A percentile compares a stretch with the other conserved stretches of the same genome.
Conservation (phyloP, 2,797 vertebrate species). For the Austrolebias charrua region DNA sequence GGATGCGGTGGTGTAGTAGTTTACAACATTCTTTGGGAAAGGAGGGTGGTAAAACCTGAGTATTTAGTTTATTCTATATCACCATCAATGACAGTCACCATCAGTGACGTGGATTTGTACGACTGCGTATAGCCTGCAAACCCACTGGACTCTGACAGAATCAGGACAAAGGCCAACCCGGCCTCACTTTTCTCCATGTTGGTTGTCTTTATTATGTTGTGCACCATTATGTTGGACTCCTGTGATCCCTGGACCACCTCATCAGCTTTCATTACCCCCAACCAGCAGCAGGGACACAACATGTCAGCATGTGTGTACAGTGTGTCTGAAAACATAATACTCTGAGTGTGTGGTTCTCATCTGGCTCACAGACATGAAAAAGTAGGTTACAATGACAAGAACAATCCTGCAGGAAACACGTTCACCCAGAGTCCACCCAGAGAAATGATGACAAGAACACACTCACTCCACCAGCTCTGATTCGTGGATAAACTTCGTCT, state of each 20-base stretch:
- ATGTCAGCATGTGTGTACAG: slow-evolving; percentile 17
- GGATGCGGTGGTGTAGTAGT: too few relatives aligned
- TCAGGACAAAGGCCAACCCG: slow-evolving; percentile 3
- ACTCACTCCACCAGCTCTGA: background rate
- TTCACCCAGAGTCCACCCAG: background rate
- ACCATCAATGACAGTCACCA: background rate
- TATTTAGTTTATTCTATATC: too few relatives aligned
- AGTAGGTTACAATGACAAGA: slow-evolving; percentile 49
- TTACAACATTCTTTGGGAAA: too few relatives aligned
- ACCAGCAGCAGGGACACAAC: slow-evolving; percentile 34
- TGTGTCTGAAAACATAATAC: slow-evolving; percentile 9
- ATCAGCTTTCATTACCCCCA: slow-evolving; percentile 60
- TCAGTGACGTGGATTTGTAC: slow-evolving; percentile 5
- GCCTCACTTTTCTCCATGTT: background rate
- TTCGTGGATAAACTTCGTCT: slow-evolving; percentile 4
- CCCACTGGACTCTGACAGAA: slow-evolving; percentile 1
- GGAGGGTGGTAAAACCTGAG: too few relatives aligned
- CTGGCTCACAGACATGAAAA: slow-evolving; percentile 63
- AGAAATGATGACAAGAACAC: slow-evolving; percentile 4
- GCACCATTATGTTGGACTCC: slow-evolving; percentile 39
- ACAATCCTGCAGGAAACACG: slow-evolving; percentile 20
- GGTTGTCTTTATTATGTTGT: slow-evolving; percentile 46
- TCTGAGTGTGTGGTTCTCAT: slow-evolving; percentile 45
- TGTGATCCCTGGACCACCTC: slow-evolving; percentile 47
- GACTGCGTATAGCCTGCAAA: slow-evolving; percentile 7